Conservation (phyloP, 2,113 vertebrate species). For the Tenrec ecaudatus region DNA sequence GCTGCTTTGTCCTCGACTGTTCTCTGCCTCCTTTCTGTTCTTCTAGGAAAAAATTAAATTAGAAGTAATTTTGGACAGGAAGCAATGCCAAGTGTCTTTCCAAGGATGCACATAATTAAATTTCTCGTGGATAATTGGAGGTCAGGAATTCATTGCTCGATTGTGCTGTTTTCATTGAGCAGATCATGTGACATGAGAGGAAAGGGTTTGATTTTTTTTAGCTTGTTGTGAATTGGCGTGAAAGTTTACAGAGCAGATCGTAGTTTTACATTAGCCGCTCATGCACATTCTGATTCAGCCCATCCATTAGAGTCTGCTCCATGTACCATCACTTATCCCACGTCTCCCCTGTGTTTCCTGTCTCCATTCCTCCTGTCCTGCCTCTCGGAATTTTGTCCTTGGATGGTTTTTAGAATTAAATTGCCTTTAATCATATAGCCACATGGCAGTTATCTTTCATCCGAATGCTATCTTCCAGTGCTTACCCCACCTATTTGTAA, state of each 20-base stretch:
- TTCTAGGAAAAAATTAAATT: slow-evolving; percentile 23
- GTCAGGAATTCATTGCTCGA: neutral
- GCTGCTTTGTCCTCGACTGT: neutral
- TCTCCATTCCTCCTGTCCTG: too few relatives aligned
- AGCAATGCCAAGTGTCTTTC: neutral
- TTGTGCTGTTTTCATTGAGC: neutral
- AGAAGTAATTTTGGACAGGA: slow-evolving; percentile 11
- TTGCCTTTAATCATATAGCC: neutral
- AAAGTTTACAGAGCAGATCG: too few relatives aligned
- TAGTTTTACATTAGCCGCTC: too few relatives aligned
- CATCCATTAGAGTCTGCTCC: too few relatives aligned
- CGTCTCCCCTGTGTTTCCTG: too few relatives aligned
- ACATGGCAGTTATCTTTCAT: neutral
- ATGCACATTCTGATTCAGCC: too few relatives aligned
- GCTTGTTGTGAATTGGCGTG: too few relatives aligned
- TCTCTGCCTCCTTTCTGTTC: neutral
- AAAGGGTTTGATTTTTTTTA: too few relatives aligned
- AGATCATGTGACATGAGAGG: neutral
- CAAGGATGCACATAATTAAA: neutral
- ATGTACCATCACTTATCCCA: too few relatives aligned
- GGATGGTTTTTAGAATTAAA: slow-evolving; percentile 17
- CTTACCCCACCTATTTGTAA: neutral
- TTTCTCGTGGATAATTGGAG: neutral
- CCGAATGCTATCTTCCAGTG: neutral
- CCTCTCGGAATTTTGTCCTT: too few relatives aligned